Conservation (phyloP, 2,797 vertebrate species). For the Mormyrus proboscirostris region DNA sequence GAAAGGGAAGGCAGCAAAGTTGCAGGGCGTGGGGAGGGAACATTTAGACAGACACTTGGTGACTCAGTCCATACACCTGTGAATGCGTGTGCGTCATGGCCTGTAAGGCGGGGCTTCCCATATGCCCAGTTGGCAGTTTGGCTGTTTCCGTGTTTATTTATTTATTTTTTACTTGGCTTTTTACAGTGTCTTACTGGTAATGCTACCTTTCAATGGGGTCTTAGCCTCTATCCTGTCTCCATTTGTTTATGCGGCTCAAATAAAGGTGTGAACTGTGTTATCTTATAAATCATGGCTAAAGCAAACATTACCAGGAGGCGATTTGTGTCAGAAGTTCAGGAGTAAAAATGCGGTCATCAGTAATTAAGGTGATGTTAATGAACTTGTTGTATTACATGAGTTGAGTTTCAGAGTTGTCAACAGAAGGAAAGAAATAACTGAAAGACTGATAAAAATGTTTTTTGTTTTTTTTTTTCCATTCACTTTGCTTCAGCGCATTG, state of each 20-base stretch:
- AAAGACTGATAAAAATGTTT: not conserved
- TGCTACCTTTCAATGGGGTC: constrained; percentile 13
- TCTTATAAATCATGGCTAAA: not conserved
- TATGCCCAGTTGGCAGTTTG: not conserved
- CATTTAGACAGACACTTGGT: not conserved
- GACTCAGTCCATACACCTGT: constrained; percentile 26
- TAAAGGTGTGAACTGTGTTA: not conserved
- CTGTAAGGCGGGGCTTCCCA: not conserved
- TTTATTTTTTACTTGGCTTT: constrained; percentile 13
- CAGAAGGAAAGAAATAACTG: not conserved
- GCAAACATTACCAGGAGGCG: not conserved
- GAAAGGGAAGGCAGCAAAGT: not conserved
- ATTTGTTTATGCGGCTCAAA: not conserved
- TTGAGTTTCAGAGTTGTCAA: not conserved
- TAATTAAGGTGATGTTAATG: not conserved
- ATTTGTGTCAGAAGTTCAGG: not conserved
- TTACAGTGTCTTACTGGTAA: constrained; percentile 24
- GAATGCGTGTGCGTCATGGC: not conserved
- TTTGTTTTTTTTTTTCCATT: not conserved
- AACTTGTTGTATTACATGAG: not conserved
- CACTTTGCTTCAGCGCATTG: not conserved
- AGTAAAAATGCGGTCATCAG: not conserved
- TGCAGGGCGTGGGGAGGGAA: not conserved
- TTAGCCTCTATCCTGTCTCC: not conserved
- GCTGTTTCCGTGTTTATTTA: not conserved